Percentiles rank a stretch among this genome's conserved stretches.
Evolutionary conservation across 1,140 invertebrate species (phyloP).

Genomic region (Microvelia longipes): DNA sequence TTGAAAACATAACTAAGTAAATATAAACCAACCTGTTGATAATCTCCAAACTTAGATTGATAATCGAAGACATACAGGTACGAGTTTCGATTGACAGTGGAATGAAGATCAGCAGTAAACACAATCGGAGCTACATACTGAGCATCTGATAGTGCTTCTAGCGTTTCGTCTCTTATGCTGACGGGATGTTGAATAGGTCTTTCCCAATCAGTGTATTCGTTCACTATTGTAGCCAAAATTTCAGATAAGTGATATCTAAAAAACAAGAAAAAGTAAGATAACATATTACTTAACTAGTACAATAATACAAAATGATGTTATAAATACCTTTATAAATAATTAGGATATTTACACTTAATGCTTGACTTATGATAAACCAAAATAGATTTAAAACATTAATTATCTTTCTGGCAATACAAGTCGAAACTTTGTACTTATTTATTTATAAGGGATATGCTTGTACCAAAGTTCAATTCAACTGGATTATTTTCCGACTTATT

Average conservation of each 20-base stretch:
- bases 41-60: conserved; percentile 80
- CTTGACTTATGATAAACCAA: no score
- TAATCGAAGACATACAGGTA: conserved; percentile 89
- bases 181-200: conserved; percentile 81
- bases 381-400: no score
- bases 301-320: no score
- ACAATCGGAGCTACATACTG: conserved; percentile 83
- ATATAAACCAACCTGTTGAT: conserved; percentile 53
- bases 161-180: conserved; percentile 61
- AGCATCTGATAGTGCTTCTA: conserved; percentile 85
- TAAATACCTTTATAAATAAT: no score
- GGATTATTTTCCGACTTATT: no score
- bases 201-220: conserved; percentile 97
- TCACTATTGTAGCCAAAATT: conserved; percentile 74
- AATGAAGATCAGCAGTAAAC: conserved; percentile 80
- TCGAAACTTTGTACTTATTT: no score
- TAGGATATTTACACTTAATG: no score
- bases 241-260: conserved; percentile 49
- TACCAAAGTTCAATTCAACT: no score
- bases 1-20: no score
- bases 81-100: conserved; percentile 60
- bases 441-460: no score
- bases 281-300: neutral
- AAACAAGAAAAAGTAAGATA: neutral
- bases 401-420: no score